Base-by-base conservation (phyloP, 2,888 invertebrate species). In the Monoplex corrugatus region DNA sequence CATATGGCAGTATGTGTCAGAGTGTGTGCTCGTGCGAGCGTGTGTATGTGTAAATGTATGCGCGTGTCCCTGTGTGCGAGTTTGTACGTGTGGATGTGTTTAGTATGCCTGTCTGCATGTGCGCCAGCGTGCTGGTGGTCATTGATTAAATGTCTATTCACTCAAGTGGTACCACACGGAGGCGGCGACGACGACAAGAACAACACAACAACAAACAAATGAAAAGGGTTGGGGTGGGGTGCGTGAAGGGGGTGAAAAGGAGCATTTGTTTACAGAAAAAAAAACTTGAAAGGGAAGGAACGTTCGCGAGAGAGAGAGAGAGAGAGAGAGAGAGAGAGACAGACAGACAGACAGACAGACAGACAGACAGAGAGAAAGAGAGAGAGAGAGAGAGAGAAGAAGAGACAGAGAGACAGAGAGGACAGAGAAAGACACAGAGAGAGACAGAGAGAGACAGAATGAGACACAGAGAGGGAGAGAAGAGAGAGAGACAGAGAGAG, bases 251-350 rank as follows among this genome's bases (percentile, higher is more conserved):
- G n/a, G n/a, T n/a, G n/a, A n/a, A n/a, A n/a, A n/a, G n/a, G n/a
- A n/a, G n/a, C n/a, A n/a, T n/a, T n/a, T n/a, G n/a, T n/a, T n/a
- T n/a, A n/a, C n/a, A n/a, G n/a, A n/a, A 68, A 28, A 68, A 28
- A 68, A 28, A 68, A 28, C 10, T 10, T 40, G 78, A 40, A 40
- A 78, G 78, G 40, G 78, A 78, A 40, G 40, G 40, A 78, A 40
- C 10, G 78, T 16, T 13, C 38, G 78, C 38, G 78, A 78, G 78
- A 78, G 78, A 40, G 78, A 78, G 78, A 78, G 78, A 78, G 78
- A 75, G 35, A 32, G 32, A 32, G 72, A 32, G 35, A 75, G 72
- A 75, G 72, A 75, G 72, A 75, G 72, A 75, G 72, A 75, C 5
- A 32, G 35, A 38, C 13, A 38, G 38, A 38, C 10, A 44, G 19